Percentiles rank a stretch among this genome's conserved stretches.
Evolutionary conservation across 2,797 vertebrate genomes (phyloP).

Genomic region (Graptemys geographica): DNA sequence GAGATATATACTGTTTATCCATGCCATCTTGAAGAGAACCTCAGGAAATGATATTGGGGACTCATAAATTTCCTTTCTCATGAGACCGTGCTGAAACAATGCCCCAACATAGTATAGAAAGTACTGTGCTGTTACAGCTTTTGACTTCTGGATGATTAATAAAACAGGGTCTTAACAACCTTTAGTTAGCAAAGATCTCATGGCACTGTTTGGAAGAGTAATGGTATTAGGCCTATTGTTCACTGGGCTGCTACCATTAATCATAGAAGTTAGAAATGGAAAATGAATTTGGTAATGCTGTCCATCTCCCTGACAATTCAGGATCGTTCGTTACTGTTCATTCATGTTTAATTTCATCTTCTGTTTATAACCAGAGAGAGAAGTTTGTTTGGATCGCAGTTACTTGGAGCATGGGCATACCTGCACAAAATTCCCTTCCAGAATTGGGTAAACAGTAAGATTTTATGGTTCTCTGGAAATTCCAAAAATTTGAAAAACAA

Average conservation of each 20-base stretch:
- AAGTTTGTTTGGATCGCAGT: neutral
- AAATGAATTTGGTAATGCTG: no score
- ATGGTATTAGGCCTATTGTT: neutral
- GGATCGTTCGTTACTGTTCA: no score
- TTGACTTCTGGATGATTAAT: constrained; percentile 11
- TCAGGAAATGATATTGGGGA: neutral
- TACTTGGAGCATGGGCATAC: neutral
- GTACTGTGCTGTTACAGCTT: neutral
- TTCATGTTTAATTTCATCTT: no score
- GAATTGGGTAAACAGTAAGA: no score
- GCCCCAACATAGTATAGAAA: neutral
- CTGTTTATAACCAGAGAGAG: neutral
- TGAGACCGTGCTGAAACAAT: neutral
- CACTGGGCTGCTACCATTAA: neutral
- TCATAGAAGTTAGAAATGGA: no score
- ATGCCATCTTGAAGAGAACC: neutral
- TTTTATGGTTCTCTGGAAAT: no score
- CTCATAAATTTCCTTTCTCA: neutral
- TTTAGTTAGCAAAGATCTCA: neutral
- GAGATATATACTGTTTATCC: neutral
- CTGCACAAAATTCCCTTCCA: neutral
- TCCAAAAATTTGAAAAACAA: no score
- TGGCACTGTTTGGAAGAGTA: constrained; percentile 15
- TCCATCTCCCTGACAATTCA: no score
- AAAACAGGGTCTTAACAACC: constrained; percentile 2